Conservation (phyloP, 2,113 vertebrate species). For the Lepus americanus region DNA sequence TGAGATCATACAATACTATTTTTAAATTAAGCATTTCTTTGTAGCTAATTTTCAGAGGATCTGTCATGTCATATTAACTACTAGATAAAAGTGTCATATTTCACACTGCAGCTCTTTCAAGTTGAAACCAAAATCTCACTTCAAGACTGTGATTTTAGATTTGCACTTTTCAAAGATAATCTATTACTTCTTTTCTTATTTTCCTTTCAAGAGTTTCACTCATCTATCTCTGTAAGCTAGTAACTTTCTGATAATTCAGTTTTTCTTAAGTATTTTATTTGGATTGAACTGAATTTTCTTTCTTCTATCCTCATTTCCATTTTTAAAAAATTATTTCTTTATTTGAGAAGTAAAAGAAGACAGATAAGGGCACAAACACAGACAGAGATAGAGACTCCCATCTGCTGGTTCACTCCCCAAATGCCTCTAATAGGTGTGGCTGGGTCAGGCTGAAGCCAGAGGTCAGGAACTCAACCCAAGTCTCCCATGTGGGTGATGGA, state of each 20-base stretch:
- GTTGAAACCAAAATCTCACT: conserved; percentile 55
- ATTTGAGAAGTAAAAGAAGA: too few species aligned
- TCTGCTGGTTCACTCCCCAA: too few species aligned
- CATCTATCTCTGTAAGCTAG: conserved; percentile 15
- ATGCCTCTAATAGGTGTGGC: too few species aligned
- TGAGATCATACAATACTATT: neutral
- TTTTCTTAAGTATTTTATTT: conserved; percentile 59
- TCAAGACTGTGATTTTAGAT: conserved; percentile 31
- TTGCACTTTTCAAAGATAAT: conserved; percentile 51
- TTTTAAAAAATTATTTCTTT: too few species aligned
- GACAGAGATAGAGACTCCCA: too few species aligned
- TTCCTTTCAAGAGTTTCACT: conserved; percentile 50
- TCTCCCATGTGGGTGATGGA: too few species aligned
- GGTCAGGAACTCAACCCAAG: too few species aligned
- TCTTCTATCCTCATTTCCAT: neutral
- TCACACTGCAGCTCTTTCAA: conserved; percentile 40
- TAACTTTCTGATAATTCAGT: conserved; percentile 39
- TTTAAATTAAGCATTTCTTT: conserved; percentile 67
- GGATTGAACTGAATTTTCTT: neutral
- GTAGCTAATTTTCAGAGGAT: conserved; percentile 67
- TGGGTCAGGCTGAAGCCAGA: too few species aligned
- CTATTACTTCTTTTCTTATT: conserved; percentile 40
- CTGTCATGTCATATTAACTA: conserved; percentile 67
- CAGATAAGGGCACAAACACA: too few species aligned
- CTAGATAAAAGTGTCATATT: conserved; percentile 54